These are phyloP conservation scores for Pachycephala philippinensis DNA, from an alignment of 2,113 vertebrate species.

Conservation along the genomic window DNA sequence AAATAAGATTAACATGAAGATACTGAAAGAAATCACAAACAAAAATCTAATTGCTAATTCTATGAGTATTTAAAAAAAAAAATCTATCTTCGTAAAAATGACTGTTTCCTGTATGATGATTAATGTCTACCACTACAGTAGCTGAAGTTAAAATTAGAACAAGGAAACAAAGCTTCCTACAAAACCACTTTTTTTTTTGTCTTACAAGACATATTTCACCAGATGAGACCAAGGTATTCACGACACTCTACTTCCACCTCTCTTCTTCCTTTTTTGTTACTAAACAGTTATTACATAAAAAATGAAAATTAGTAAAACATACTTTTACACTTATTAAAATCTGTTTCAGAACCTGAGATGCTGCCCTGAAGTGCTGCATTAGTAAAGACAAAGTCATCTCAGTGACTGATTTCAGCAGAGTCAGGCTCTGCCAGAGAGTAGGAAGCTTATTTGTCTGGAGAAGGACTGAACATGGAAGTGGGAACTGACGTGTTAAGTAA, in stretches of 20 bases:
- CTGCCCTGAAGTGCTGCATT: background rate
- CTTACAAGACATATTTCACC: background rate
- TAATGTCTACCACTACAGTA: background rate
- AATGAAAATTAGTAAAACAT: background rate
- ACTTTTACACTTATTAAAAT: background rate
- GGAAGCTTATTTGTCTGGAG: background rate
- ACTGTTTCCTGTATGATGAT: slow-evolving; percentile 2
- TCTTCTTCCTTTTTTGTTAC: background rate
- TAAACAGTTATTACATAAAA: background rate
- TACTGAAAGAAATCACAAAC: background rate
- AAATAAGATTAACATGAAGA: background rate
- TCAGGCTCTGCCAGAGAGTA: background rate
- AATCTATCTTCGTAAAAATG: background rate
- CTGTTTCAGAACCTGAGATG: background rate
- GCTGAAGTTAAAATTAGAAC: slow-evolving; percentile 35
- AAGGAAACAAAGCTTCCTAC: slow-evolving; percentile 28
- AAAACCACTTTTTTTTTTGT: background rate
- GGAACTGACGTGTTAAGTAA: background rate
- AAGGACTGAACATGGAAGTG: background rate
- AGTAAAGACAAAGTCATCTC: background rate
- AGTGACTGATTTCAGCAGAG: background rate
- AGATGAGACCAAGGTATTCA: background rate
- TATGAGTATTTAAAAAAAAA: background rate
- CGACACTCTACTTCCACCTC: background rate
- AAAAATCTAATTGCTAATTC: background rate